Evolutionary conservation across 2,797 vertebrate genomes (phyloP).

Genomic region (Lacerta viridis): DNA sequence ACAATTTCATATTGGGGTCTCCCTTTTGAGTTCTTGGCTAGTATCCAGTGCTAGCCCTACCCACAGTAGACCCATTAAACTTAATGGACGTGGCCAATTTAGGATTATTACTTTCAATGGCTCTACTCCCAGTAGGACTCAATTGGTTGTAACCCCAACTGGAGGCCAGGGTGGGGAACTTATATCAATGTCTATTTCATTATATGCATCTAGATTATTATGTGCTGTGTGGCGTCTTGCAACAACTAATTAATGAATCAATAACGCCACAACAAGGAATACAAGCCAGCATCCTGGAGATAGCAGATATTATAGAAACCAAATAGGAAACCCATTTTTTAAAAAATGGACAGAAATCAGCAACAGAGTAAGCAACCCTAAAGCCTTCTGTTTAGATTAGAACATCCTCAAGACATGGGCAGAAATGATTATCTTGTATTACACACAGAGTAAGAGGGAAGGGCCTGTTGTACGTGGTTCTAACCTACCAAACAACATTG

Average conservation of each 20-base stretch:
- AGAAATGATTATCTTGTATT: not conserved
- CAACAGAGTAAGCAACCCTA: not conserved
- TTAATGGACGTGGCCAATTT: too few species aligned
- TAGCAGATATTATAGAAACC: not conserved
- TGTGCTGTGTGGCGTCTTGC: not conserved
- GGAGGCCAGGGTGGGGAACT: too few species aligned
- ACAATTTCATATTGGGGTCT: not conserved
- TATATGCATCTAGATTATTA: not conserved
- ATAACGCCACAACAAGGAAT: not conserved
- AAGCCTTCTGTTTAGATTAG: not conserved
- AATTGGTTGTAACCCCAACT: not conserved
- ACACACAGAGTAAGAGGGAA: too few species aligned
- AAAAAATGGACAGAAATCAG: not conserved
- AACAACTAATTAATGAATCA: not conserved
- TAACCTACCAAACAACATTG: slow-evolving; percentile 25
- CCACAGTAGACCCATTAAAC: too few species aligned
- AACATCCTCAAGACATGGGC: not conserved
- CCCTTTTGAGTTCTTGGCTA: not conserved
- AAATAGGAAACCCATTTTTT: not conserved
- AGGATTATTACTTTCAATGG: too few species aligned
- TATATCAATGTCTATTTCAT: not conserved
- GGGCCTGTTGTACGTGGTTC: not conserved
- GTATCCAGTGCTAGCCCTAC: not conserved
- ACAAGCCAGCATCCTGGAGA: not conserved
- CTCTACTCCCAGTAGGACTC: not conserved